phyloP scores from a whole-genome alignment of 2,888 invertebrate genomes.

The Hartigia nigra region DNA sequence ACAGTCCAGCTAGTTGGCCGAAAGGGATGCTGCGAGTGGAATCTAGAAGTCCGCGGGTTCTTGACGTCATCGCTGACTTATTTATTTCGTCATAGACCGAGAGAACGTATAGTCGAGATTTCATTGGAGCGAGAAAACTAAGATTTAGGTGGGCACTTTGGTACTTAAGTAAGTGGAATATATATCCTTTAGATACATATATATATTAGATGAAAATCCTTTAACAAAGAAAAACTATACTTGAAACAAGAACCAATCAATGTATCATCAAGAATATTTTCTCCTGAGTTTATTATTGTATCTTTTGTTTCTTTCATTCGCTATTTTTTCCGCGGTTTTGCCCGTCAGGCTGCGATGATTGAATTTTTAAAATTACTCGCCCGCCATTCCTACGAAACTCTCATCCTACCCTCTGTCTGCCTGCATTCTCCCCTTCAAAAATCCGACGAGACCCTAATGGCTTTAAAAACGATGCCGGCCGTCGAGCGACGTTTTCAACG shows the following conservation, averaged over 20 bases:
- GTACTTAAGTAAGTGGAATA: neutral
- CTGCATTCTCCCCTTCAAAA: neutral
- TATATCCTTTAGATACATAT: neutral
- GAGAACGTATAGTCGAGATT: neutral
- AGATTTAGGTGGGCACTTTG: neutral
- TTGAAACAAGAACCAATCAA: neutral
- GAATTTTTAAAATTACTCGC: neutral
- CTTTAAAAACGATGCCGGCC: neutral
- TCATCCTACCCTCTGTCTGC: neutral
- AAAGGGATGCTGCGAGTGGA: neutral
- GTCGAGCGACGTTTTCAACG: neutral
- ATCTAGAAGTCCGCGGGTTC: neutral
- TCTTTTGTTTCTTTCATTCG: neutral
- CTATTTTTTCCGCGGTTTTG: neutral
- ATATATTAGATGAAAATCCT: neutral
- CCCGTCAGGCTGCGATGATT: neutral
- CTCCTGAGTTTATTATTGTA: neutral
- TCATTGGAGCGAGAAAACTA: neutral
- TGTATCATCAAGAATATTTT: neutral
- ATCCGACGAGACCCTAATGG: neutral
- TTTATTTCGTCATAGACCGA: neutral
- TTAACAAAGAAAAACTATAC: neutral
- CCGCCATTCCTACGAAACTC: neutral
- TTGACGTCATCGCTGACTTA: neutral
- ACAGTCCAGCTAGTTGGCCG: neutral